Conservation (phyloP, 1,140 invertebrate species). For the Drosophila teissieri region DNA sequence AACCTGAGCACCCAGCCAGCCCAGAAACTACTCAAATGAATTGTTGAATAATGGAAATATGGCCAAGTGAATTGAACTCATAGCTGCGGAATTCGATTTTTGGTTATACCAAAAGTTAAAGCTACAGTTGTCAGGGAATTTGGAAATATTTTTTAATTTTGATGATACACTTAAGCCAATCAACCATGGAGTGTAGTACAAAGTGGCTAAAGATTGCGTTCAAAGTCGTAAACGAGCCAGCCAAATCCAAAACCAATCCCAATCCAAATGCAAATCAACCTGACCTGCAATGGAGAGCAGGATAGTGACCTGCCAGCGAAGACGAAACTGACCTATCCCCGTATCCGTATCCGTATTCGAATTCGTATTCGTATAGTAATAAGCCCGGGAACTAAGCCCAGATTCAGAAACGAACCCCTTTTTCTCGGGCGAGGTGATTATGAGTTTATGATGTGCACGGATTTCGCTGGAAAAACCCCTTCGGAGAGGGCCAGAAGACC, state of each 20-base stretch:
- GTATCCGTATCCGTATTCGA: no score
- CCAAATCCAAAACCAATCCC: background rate
- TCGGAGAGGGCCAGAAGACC: conserved; percentile 4
- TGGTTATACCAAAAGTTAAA: no score
- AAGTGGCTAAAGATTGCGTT: background rate
- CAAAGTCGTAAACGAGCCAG: background rate
- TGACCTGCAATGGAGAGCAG: conserved; percentile 3
- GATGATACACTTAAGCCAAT: no score
- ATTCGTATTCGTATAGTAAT: background rate
- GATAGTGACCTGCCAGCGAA: background rate
- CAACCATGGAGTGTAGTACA: no score
- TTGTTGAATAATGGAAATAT: background rate
- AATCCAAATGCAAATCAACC: conserved; percentile 1
- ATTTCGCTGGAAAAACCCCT: conserved; percentile 36
- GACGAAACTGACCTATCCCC: conserved; percentile 30
- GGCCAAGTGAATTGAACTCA: no score
- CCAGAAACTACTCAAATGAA: background rate
- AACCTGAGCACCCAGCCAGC: background rate
- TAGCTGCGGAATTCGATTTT: no score
- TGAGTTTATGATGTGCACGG: conserved; percentile 70
- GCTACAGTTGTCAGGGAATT: no score
- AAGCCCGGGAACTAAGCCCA: conserved; percentile 20
- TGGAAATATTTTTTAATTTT: no score
- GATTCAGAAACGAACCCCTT: conserved; percentile 24
- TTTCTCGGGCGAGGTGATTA: conserved; percentile 58